phyloP scores from a whole-genome alignment of 2,113 vertebrate genomes.

The Xenopus laevis region DNA sequence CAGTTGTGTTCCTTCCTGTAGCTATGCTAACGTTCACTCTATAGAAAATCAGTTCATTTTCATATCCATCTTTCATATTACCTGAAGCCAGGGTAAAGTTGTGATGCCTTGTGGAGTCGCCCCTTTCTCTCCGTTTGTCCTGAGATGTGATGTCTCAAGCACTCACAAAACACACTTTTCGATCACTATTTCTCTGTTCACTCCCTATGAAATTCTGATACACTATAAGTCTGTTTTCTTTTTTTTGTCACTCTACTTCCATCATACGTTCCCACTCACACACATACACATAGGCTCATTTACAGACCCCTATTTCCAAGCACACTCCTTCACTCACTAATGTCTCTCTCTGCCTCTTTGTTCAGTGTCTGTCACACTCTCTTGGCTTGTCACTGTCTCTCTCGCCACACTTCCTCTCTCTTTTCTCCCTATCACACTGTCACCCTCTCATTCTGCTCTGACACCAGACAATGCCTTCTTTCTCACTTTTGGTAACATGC shows the following conservation, averaged over 20 bases:
- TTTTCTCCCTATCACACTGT: conserved; percentile 7
- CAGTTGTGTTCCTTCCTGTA: too few species aligned
- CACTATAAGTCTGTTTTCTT: background rate
- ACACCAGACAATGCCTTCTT: conserved; percentile 38
- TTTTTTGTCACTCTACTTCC: background rate
- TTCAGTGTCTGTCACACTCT: conserved; percentile 7
- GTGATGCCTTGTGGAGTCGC: background rate
- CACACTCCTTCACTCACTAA: background rate
- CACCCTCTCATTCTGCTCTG: conserved; percentile 23
- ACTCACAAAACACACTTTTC: background rate
- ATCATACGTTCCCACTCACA: background rate
- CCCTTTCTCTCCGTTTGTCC: background rate
- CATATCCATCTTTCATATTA: background rate
- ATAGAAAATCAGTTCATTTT: too few species aligned
- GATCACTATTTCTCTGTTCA: background rate
- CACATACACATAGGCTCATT: background rate
- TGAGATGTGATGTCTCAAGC: too few species aligned
- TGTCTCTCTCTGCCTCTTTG: background rate
- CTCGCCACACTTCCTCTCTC: background rate
- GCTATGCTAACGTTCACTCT: too few species aligned
- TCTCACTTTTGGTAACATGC: conserved; percentile 39
- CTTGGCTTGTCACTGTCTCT: background rate
- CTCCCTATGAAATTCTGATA: background rate
- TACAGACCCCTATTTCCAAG: too few species aligned
- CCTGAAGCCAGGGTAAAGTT: background rate